A percentile compares a stretch with the other conserved stretches of the same genome.
Conservation (phyloP, 2,888 invertebrate species). For the Dolichopus griseipennis region DNA sequence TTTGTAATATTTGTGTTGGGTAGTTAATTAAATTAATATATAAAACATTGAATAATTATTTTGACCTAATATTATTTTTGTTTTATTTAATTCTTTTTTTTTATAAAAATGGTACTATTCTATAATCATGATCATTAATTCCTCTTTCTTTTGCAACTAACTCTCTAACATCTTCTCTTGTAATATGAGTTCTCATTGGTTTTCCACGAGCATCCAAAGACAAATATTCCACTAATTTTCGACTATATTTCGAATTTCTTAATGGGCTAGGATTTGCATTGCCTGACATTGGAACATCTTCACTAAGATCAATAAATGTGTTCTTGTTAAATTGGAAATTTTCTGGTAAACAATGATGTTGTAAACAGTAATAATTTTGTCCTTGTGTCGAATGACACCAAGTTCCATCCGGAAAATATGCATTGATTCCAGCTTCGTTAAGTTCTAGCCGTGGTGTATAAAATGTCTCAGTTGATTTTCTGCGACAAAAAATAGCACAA, state of each 20-base stretch:
- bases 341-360: slow-evolving; percentile 67
- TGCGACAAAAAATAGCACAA: slow-evolving; percentile 66
- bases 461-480: slow-evolving; percentile 55
- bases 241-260: slow-evolving; percentile 40
- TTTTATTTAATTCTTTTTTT: not conserved
- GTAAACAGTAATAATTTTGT: slow-evolving; percentile 60
- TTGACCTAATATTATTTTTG: too few species aligned
- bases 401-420: slow-evolving; percentile 73
- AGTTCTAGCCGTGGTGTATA: slow-evolving; percentile 69
- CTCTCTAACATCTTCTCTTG: slow-evolving; percentile 43
- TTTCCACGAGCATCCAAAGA: slow-evolving; percentile 52
- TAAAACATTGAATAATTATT: too few species aligned
- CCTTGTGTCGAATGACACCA: slow-evolving; percentile 63
- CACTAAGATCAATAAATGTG: slow-evolving; percentile 45
- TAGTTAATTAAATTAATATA: too few species aligned
- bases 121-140: slow-evolving; percentile 56
- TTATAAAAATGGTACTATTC: slow-evolving; percentile 28
- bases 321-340: slow-evolving; percentile 55
- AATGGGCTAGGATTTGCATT: slow-evolving; percentile 49
- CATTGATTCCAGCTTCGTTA: slow-evolving; percentile 61
- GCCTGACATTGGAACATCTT: slow-evolving; percentile 54
- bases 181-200: slow-evolving; percentile 52
- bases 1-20: too few species aligned
- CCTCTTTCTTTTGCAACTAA: slow-evolving; percentile 44
- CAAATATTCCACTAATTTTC: slow-evolving; percentile 51